Percentiles rank a stretch among this genome's conserved stretches.
These are phyloP conservation scores for Vesta saturnalis DNA, from an alignment of 2,888 invertebrate species.

Conservation along the genomic window DNA sequence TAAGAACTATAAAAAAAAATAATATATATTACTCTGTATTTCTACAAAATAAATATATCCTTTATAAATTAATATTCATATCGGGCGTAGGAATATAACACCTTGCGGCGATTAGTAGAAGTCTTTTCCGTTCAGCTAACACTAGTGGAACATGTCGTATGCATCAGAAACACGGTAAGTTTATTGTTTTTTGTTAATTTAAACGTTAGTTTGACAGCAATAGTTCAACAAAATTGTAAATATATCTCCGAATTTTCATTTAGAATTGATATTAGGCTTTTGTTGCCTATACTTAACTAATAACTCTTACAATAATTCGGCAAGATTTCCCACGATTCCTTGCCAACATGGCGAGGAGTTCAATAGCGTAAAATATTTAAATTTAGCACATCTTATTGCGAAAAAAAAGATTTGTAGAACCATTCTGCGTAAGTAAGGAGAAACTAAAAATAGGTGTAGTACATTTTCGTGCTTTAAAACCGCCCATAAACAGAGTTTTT, in stretches of 20 bases:
- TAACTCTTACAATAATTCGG: conserved; percentile 53
- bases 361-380: conserved; percentile 37
- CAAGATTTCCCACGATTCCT: conserved; percentile 61
- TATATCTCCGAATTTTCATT: conserved; percentile 29
- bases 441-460: conserved; percentile 21
- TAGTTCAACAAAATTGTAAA: conserved; percentile 48
- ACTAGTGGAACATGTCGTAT: conserved; percentile 86
- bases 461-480: not conserved
- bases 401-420: not conserved
- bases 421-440: not conserved
- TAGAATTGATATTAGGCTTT: not conserved
- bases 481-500: not conserved
- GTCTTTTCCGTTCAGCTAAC: conserved; percentile 78
- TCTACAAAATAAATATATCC: not conserved
- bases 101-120: conserved; percentile 56
- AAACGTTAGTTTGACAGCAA: conserved; percentile 52
- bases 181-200: conserved; percentile 57
- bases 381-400: conserved; percentile 20
- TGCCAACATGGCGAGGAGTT: conserved; percentile 69
- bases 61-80: not conserved
- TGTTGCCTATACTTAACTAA: conserved; percentile 40
- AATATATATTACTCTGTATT: not conserved
- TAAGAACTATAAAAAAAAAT: conserved; percentile 9
- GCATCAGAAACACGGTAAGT: conserved; percentile 84
- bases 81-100: conserved; percentile 62